A percentile compares a stretch with the other conserved stretches of the same genome.
These are phyloP conservation scores for Temnothorax longispinosus DNA, from an alignment of 1,140 invertebrate genomes.

Conservation along the genomic window DNA sequence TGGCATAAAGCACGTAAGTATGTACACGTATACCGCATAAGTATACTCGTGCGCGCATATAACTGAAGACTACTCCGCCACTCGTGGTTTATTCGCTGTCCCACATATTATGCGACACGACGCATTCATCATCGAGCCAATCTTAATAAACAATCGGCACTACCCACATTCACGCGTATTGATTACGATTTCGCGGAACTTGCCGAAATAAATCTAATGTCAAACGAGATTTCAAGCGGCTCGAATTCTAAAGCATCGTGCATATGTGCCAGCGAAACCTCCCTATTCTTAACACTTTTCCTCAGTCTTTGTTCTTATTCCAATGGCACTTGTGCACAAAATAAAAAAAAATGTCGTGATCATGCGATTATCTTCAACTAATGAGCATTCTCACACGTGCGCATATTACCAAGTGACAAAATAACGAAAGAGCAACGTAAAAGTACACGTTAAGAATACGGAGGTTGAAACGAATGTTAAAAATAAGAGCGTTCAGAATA, in stretches of 20 bases:
- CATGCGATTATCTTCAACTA: not conserved
- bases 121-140: conserved; percentile 73
- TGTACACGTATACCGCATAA: conserved; percentile 2
- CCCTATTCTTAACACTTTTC: not conserved
- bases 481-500: not conserved
- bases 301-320: not conserved
- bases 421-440: not conserved
- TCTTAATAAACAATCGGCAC: conserved; percentile 79
- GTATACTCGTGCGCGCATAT: conserved; percentile 21
- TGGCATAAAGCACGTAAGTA: conserved; percentile 42
- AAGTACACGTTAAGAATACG: not conserved
- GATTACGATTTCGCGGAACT: conserved; percentile 62
- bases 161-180: conserved; percentile 18
- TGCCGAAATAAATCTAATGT: conserved; percentile 57
- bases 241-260: not conserved
- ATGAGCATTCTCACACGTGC: not conserved
- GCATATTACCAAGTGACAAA: not conserved
- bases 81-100: conserved; percentile 66
- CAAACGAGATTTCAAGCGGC: conserved; percentile 24
- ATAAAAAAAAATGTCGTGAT: not conserved
- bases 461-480: not conserved
- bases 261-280: not conserved
- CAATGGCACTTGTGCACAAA: not conserved
- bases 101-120: conserved; percentile 57
- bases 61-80: conserved; percentile 37